Conservation (phyloP, 2,888 invertebrate species). For the Acleris sparsana region DNA sequence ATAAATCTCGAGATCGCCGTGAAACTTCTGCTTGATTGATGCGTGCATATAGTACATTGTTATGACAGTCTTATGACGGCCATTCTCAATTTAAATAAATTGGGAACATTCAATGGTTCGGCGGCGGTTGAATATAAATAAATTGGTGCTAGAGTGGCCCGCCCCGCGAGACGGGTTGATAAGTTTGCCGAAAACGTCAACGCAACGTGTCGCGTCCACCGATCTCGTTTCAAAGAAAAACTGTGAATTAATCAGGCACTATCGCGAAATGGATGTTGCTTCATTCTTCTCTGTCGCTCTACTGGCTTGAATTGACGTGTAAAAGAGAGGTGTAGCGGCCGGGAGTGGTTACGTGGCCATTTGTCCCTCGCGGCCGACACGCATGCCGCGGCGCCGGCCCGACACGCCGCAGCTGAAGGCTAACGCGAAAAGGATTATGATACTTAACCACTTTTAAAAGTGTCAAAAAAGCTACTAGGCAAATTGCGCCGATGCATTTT, state of each 20-base stretch:
- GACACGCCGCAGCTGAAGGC: constrained; percentile 49
- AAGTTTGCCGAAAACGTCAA: constrained; percentile 70
- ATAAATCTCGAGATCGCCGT: constrained; percentile 76
- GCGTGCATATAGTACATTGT: constrained; percentile 65
- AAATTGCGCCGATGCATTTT: constrained; percentile 10
- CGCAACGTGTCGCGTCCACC: constrained; percentile 53
- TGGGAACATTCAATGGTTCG: constrained; percentile 20
- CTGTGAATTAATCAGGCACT: constrained; percentile 77
- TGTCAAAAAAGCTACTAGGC: constrained; percentile 23
- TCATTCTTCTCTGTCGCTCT: constrained; percentile 71
- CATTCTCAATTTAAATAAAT: constrained; percentile 46
- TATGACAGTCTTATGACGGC: constrained; percentile 66
- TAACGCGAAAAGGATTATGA: constrained; percentile 47
- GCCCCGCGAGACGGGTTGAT: constrained; percentile 59
- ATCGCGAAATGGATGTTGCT: constrained; percentile 65
- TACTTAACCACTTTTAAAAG: constrained; percentile 36
- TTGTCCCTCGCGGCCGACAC: constrained; percentile 70
- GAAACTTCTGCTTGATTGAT: constrained; percentile 75
- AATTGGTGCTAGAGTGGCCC: constrained; percentile 44
- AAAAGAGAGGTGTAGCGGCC: constrained; percentile 64
- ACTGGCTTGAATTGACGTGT: constrained; percentile 51
- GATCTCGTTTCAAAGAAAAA: constrained; percentile 75
- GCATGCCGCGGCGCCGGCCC: constrained; percentile 56
- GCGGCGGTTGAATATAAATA: constrained; percentile 33
- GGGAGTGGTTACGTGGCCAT: constrained; percentile 75